Conservation (phyloP, 2,113 vertebrate species). For the Microtus montanus region DNA sequence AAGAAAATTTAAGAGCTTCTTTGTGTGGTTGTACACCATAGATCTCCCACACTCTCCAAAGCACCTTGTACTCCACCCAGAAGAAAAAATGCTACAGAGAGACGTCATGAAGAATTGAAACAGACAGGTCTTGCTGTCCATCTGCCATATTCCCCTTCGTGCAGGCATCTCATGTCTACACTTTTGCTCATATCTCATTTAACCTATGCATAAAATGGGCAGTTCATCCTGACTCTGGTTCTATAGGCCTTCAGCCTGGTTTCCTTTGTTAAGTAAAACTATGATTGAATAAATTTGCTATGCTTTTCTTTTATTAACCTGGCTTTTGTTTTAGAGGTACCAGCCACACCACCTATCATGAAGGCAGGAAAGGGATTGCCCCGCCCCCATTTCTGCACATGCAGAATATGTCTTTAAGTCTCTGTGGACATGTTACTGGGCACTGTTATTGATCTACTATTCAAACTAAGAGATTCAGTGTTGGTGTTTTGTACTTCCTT, state of each 20-base stretch:
- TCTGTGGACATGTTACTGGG: background rate
- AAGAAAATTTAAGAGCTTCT: background rate
- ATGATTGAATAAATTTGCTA: background rate
- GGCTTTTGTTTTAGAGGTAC: background rate
- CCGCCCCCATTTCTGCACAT: background rate
- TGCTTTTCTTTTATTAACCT: background rate
- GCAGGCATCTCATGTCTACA: background rate
- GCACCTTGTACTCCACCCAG: background rate
- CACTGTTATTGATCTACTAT: background rate
- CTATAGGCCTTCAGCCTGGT: background rate
- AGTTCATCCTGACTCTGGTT: background rate
- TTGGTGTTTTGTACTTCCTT: background rate
- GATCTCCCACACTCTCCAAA: background rate
- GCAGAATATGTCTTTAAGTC: background rate
- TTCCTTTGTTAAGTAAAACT: background rate
- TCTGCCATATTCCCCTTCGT: background rate
- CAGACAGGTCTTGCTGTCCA: background rate
- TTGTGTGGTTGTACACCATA: background rate
- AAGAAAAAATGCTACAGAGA: background rate
- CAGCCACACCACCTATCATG: background rate
- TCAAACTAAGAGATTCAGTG: background rate
- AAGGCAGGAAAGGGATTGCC: background rate
- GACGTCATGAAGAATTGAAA: background rate
- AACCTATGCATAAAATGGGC: background rate
- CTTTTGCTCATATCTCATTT: background rate